phyloP scores from a whole-genome alignment of 2,888 invertebrate genomes.

The Nymphalis polychloros region DNA sequence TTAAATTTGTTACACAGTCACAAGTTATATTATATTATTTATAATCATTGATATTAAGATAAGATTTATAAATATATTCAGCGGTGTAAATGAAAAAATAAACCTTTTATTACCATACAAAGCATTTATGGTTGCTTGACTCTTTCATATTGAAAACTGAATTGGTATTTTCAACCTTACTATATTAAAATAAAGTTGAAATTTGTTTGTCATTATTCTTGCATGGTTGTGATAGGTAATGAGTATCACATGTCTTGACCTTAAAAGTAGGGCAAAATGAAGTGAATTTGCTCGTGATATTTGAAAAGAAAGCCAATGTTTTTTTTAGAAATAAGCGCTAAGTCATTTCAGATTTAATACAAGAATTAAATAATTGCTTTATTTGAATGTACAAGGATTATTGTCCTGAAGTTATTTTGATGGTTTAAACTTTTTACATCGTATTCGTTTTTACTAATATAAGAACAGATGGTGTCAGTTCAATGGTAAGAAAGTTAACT shows the following conservation, averaged over 20 bases:
- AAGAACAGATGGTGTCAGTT: too few relatives aligned
- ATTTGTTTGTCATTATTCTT: not conserved
- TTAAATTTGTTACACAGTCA: not conserved
- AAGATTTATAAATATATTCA: not conserved
- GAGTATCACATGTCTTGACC: constrained; percentile 1
- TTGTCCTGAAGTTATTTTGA: too few relatives aligned
- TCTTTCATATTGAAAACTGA: not conserved
- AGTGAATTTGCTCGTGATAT: not conserved
- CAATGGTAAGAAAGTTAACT: too few relatives aligned
- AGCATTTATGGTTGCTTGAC: not conserved
- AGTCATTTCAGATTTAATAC: not conserved
- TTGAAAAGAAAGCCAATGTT: not conserved
- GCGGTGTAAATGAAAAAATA: not conserved
- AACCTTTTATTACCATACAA: not conserved
- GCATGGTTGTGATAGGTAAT: not conserved
- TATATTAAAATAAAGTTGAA: not conserved
- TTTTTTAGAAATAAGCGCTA: not conserved
- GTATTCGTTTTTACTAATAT: too few relatives aligned
- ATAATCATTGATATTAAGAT: not conserved
- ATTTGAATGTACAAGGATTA: not conserved
- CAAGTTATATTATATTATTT: not conserved
- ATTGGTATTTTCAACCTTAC: not conserved
- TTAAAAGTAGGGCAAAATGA: constrained; percentile 2
- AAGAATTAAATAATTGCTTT: not conserved
- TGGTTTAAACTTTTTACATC: too few relatives aligned